These are phyloP conservation scores for Crotalus horridus DNA, from an alignment of 2,113 vertebrate genomes.

Conservation along the genomic window DNA sequence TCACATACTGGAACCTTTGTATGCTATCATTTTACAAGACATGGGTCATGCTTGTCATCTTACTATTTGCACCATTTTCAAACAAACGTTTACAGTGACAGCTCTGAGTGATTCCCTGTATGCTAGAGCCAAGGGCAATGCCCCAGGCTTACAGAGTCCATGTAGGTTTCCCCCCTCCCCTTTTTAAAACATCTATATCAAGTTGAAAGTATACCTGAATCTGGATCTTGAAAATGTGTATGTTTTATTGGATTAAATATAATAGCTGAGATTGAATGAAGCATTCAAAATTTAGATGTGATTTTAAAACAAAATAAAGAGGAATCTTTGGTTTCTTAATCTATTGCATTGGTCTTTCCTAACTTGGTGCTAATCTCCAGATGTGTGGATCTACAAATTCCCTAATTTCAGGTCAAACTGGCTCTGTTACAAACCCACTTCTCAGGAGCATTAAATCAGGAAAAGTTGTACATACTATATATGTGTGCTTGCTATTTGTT, in stretches of 20 bases:
- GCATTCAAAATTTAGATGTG: background rate
- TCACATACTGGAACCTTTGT: background rate
- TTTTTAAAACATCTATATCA: background rate
- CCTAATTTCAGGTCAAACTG: background rate
- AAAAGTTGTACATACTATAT: background rate
- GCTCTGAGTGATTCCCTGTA: background rate
- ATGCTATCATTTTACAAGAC: constrained; percentile 3
- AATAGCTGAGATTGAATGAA: background rate
- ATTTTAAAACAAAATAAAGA: background rate
- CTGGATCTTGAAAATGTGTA: background rate
- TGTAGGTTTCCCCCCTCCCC: accelerated
- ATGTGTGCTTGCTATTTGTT: background rate
- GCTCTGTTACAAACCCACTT: background rate
- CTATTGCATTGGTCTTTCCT: background rate
- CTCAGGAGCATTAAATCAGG: background rate
- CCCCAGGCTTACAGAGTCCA: background rate
- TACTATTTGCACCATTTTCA: constrained; percentile 3
- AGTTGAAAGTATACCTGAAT: background rate
- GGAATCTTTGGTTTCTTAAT: background rate
- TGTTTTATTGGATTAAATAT: background rate
- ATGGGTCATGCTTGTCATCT: background rate
- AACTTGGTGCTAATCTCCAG: background rate
- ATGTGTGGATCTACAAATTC: background rate
- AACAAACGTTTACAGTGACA: background rate
- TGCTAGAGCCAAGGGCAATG: background rate